A percentile compares a stretch with the other conserved stretches of the same genome.
Evolutionary conservation across 2,888 invertebrate genomes (phyloP).

Genomic region (Eupithecia vulgata): DNA sequence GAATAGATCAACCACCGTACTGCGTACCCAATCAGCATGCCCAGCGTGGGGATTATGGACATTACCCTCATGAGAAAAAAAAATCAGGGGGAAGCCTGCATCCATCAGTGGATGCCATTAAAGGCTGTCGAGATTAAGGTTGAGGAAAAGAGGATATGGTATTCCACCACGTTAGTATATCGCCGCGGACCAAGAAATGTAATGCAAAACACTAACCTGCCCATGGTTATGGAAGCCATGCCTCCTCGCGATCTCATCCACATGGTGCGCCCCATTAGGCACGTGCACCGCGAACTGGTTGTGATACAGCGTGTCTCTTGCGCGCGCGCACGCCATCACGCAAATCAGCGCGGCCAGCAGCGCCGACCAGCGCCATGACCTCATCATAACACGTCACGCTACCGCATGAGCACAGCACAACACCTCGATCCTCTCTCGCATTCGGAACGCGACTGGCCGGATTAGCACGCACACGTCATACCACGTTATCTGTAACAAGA

Average conservation of each 20-base stretch:
- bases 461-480: conserved; percentile 51
- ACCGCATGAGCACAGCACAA: conserved; percentile 59
- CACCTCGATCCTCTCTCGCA: conserved; percentile 48
- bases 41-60: too few species aligned
- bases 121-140: background rate
- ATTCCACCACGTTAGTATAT: background rate
- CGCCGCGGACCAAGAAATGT: background rate
- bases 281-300: conserved; percentile 94
- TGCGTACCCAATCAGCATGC: too few species aligned
- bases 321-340: conserved; percentile 52
- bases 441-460: conserved; percentile 38
- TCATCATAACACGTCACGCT: conserved; percentile 69
- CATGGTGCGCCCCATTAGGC: conserved; percentile 88
- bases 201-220: conserved; percentile 87
- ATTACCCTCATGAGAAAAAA: too few species aligned
- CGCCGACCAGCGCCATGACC: conserved; percentile 75
- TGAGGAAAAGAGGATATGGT: too few species aligned
- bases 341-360: conserved; percentile 60
- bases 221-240: conserved; percentile 94
- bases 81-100: too few species aligned
- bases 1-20: too few species aligned
- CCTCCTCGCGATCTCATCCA: conserved; percentile 90
- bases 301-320: conserved; percentile 84
- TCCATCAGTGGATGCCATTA: too few species aligned
- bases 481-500: conserved; percentile 62